Base-by-base conservation (phyloP, 1,140 invertebrate species). In the Anoplolepis gracilipes region DNA sequence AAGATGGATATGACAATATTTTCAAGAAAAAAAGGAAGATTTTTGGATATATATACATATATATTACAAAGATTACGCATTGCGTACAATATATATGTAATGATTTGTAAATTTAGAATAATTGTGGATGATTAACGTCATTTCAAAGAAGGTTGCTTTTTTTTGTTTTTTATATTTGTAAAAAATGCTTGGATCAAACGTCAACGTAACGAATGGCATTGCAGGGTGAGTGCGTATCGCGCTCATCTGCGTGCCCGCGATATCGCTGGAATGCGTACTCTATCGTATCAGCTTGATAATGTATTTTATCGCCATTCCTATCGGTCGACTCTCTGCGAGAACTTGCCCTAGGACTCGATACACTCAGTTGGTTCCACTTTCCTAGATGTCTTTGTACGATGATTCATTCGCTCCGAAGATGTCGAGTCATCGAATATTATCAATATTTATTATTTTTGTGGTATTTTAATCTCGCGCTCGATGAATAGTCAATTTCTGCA, bases 241-340 rank as follows among this genome's bases (percentile, higher is more conserved):
- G 85, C 88, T 90, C 88, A 90, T 91, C 87, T 42, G 86, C 85
- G 86, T 81, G 85, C 70, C 59, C 69, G 85, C 90, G 91, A 92
- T 92, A 93, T 86, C 87, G 69, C 36, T 73, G 92, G 92, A 92
- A 93, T 93, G 91, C 90, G 84, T n/a, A n/a, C n/a, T n/a, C n/a
- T n/a, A n/a, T n/a, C n/a, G n/a, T n/a, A n/a, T n/a, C 90, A 81
- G 82, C 64, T 87, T 85, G 85, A 89, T 87, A 91, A 91, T 19
- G 57, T 73, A 88, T 72, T 92, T 90, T 91, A 91, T 92, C 91
- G 90, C 92, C 92, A 93, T 91, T 91, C 90, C 90, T 91, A 91
- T 90, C 76, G 87, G 87, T 69, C 84, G 79, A 85, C 16, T 49
- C 46, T 49, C 84, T 75, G 36, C 69, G 59, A 81, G 67, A 79